phyloP scores from a whole-genome alignment of 2,113 vertebrate genomes.

The Entomyzon cyanotis region DNA sequence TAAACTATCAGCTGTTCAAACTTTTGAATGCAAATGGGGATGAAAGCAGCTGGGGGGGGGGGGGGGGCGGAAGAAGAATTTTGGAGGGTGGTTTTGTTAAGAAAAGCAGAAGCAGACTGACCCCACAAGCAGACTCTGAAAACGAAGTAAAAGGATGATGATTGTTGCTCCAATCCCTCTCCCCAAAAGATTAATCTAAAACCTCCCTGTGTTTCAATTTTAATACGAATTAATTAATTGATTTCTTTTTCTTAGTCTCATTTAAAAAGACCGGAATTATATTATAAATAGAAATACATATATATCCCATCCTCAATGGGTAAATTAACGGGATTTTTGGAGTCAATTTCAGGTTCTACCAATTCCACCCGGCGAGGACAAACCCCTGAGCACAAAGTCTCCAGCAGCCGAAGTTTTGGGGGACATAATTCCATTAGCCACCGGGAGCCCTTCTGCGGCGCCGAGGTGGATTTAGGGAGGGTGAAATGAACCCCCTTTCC shows the following conservation, averaged over 20 bases:
- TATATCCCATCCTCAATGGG: background rate
- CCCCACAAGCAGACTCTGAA: background rate
- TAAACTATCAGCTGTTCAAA: background rate
- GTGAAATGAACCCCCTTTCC: accelerated
- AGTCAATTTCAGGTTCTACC: background rate
- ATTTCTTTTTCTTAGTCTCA: background rate
- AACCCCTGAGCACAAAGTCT: accelerated
- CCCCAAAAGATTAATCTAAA: accelerated
- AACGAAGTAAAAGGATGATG: background rate
- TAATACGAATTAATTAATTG: background rate
- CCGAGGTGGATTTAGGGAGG: background rate
- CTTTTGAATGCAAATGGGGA: accelerated
- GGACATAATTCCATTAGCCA: accelerated
- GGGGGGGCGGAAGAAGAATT: background rate
- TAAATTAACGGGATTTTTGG: background rate
- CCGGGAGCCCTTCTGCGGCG: accelerated
- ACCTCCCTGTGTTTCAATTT: accelerated
- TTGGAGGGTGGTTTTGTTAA: background rate
- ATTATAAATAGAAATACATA: accelerated
- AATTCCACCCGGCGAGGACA: background rate
- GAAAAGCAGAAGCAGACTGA: background rate
- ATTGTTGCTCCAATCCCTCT: background rate
- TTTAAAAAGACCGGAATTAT: background rate
- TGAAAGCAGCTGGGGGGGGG: background rate
- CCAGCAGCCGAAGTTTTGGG: background rate